Evolutionary conservation across 2,113 vertebrate genomes (phyloP).

Genomic region (Trematocara nigrifrons): DNA sequence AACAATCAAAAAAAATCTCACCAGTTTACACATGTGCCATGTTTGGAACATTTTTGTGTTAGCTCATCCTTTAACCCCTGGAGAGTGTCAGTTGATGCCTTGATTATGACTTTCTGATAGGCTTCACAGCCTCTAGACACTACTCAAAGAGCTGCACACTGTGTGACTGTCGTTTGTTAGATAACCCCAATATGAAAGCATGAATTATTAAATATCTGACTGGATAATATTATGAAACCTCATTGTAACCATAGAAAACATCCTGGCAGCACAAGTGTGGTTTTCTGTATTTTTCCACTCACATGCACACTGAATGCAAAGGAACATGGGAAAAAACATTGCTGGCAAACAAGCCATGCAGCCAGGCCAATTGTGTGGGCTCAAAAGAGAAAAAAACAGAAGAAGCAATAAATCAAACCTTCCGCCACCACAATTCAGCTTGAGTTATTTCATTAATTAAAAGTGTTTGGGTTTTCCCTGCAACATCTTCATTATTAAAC

Average conservation of each 20-base stretch:
- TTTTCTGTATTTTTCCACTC: neutral
- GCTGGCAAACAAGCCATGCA: neutral
- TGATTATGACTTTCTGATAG: constrained; percentile 39
- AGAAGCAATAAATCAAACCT: constrained; percentile 54
- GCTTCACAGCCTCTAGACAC: constrained; percentile 35
- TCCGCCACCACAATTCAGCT: constrained; percentile 52
- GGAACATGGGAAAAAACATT: neutral
- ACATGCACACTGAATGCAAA: neutral
- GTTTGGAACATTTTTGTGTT: neutral
- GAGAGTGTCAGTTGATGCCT: neutral
- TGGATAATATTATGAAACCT: constrained; percentile 44
- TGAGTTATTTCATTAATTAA: constrained; percentile 67
- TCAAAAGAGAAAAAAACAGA: neutral
- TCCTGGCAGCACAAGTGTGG: neutral
- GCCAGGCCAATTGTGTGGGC: constrained; percentile 16
- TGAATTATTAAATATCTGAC: constrained; percentile 59
- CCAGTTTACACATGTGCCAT: neutral
- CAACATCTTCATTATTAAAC: constrained; percentile 54
- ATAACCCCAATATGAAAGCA: constrained; percentile 46
- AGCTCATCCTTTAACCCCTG: neutral
- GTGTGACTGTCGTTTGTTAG: constrained; percentile 48
- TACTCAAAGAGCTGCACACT: constrained; percentile 20
- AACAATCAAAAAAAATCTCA: neutral
- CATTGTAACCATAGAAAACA: constrained; percentile 2
- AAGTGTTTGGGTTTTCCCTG: constrained; percentile 43